Base-by-base conservation (phyloP, 2,888 invertebrate genomes). In the Amphipoea oculea region DNA sequence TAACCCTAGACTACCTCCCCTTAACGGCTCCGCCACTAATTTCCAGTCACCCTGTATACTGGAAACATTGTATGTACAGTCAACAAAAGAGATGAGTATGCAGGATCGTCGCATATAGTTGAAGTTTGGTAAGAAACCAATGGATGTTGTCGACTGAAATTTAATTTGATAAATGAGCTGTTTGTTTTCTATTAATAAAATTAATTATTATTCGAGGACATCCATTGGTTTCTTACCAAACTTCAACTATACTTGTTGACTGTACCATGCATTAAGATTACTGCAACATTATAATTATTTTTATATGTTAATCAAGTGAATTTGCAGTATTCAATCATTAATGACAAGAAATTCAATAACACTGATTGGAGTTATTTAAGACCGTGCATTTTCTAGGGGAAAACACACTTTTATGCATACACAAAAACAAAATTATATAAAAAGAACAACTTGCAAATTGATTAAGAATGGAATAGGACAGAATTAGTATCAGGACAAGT, bases 401-500 rank as follows among this genome's bases (percentile, higher is more conserved):
- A 20, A 6, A 17, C 20, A 36, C 14, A 40, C 6, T 1, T 20
- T 40, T 6, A 60, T 23, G 14, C 14, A 17, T 6, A 45, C 2
- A 57, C 7, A n/a, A 5, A 51, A 51, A 29, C 29, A 29, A 40
- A 51, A 42, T 29, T 4, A 11, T 7, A 3, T 3, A 54, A 54
- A 54, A 36, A 57, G 36, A 20, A 29, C 0, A 7, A 17, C 6
- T n/a, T 60, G 17, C 3, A 29, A 45, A 75, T 42, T 71, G 5
- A 60, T 71, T 45, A 42, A n/a, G 7, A 48, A 40, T 40, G 14
- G 9, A 6, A 62, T 76, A 9, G 20, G 51, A n/a, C n/a, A 36
- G 9, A 76, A 76, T 69, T 63, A 69, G 51, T 63, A 6, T 63
- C 12, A 63, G 42, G 12, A 42, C 12, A 71, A n/a, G 40, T 42